Base-by-base conservation (phyloP, 2,797 vertebrate species). In the Danio choprae region DNA sequence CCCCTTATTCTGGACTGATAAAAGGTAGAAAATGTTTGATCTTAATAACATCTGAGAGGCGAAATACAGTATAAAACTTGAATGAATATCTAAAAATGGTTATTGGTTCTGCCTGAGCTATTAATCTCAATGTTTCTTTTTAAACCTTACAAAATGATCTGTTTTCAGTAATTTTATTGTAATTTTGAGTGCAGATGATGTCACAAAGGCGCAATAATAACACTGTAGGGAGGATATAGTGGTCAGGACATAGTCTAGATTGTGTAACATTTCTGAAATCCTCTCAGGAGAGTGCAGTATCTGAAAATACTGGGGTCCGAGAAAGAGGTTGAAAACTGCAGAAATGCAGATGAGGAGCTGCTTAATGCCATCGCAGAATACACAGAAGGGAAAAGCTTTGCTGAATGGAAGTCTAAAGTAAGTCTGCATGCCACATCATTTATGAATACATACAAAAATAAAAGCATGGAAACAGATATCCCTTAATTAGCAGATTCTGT, bases 1-100 rank as follows among this genome's bases (percentile, higher is more conserved):
- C 81, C 87, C 92, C 29, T 89, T 88, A 70, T 92, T 92, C 77
- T 92, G 91, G 91, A 6, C 1, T 9, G 4, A 4, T 38, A 1
- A 15, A 0, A 85, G 36, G 92, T 91, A 84, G 70, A 74, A 51
- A n/a, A n/a, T n/a, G n/a, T 7, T 44, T 38, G 1, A 40, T n/a
- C 5, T 68, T 11, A 5, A 44, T 15, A 12, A 15, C 7, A 72
- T 43, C 0, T 56, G 7, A 13, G 6, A 2, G 51, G 7, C 20
- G n/a, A 20, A 67, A 67, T 48, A 64, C 6, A 9, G 41, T 12
- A 63, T 0, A 0, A 1, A 41, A 1, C 5, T 6, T 41, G n/a
- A n/a, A 43, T 41, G 1, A 41, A 41, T 18, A 18, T n/a, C n/a
- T n/a, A n/a, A n/a, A n/a, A n/a, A n/a, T n/a, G n/a, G n/a, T n/a